Conservation (phyloP, 2,888 invertebrate genomes). For the Blomia tropicalis region DNA sequence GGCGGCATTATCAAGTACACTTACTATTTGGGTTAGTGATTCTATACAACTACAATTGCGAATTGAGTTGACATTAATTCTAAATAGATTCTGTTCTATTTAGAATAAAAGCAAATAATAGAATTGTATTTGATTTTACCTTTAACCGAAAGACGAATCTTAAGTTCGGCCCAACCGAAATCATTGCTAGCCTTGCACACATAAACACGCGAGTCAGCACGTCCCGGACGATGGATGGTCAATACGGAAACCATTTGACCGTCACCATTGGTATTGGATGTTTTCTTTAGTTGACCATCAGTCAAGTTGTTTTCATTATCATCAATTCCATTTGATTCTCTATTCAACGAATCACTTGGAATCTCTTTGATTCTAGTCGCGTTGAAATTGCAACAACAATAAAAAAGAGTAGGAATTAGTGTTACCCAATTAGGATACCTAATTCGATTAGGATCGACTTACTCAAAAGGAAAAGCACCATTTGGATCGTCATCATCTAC, state of each 20-base stretch:
- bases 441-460: neutral
- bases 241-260: conserved; percentile 31
- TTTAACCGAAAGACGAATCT: conserved; percentile 33
- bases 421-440: neutral
- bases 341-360: neutral
- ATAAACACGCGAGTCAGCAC: conserved; percentile 35
- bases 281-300: neutral
- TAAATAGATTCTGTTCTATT: no score
- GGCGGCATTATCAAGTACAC: no score
- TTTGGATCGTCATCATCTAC: neutral
- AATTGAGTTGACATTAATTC: no score
- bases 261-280: neutral
- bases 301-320: neutral
- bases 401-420: neutral
- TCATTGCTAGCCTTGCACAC: conserved; percentile 35
- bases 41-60: no score
- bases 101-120: neutral
- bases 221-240: conserved; percentile 31
- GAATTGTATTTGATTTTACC: conserved; percentile 30
- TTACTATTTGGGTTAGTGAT: no score
- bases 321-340: neutral
- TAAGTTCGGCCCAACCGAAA: conserved; percentile 33
- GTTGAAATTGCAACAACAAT: neutral
- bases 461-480: conserved; percentile 7
- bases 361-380: conserved; percentile 6